Percentiles rank a stretch among this genome's conserved stretches.
These are phyloP conservation scores for Xestia xanthographa DNA, from an alignment of 2,888 invertebrate species.

Conservation along the genomic window DNA sequence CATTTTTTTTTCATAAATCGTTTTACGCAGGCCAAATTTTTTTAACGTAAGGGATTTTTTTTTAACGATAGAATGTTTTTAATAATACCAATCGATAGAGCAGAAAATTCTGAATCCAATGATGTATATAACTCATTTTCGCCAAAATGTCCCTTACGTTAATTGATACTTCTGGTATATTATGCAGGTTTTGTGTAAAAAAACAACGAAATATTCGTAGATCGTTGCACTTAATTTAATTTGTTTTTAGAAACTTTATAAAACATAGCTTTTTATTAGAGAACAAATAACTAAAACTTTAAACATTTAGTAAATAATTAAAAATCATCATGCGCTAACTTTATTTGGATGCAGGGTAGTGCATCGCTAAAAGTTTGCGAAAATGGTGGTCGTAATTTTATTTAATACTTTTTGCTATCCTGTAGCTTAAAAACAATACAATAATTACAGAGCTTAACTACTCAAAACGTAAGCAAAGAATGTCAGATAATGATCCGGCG, in stretches of 20 bases:
- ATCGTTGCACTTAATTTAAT: neutral
- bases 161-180: too few species aligned
- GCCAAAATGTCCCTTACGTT: too few species aligned
- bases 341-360: conserved; percentile 19
- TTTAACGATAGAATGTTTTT: too few species aligned
- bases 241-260: neutral
- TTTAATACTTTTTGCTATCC: neutral
- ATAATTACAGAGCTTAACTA: conserved; percentile 38
- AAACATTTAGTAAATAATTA: neutral
- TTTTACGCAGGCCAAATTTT: too few species aligned
- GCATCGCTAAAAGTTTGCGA: conserved; percentile 1
- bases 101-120: too few species aligned
- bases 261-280: neutral
- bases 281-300: neutral
- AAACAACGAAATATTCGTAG: conserved; percentile 6
- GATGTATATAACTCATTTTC: too few species aligned
- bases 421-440: conserved; percentile 6
- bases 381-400: neutral
- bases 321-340: neutral
- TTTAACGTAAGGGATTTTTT: too few species aligned
- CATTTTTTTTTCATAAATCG: too few species aligned
- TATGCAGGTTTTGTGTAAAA: conserved; percentile 24
- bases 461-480: conserved; percentile 54
- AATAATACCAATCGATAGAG: too few species aligned
- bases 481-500: conserved; percentile 48